Conservation (phyloP, 2,888 invertebrate genomes). For the Panorpa germanica region DNA sequence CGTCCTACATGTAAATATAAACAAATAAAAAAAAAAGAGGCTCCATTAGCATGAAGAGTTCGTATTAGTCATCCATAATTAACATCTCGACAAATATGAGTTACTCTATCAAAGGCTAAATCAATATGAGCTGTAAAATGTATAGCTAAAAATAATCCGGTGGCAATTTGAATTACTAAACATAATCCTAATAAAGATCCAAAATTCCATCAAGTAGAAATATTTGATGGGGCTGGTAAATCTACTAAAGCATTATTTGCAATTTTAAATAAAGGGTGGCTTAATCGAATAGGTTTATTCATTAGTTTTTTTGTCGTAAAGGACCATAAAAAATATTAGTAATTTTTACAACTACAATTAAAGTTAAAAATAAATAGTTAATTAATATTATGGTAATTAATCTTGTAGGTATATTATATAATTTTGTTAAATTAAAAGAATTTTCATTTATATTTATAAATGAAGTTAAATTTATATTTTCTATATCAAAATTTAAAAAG, state of each 20-base stretch:
- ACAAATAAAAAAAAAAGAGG: conserved; percentile 52
- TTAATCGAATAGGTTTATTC: conserved; percentile 27
- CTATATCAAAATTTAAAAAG: conserved; percentile 23
- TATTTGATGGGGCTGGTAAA: conserved; percentile 38
- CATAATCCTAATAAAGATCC: conserved; percentile 43
- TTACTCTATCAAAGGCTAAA: conserved; percentile 42
- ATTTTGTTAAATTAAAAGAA: conserved; percentile 29
- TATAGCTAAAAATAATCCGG: conserved; percentile 49
- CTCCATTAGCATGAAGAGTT: conserved; percentile 47
- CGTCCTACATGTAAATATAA: conserved; percentile 48
- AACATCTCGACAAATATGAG: conserved; percentile 50
- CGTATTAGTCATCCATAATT: conserved; percentile 49
- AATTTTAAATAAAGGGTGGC: conserved; percentile 32
- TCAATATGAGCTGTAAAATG: conserved; percentile 44
- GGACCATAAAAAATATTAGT: conserved; percentile 33
- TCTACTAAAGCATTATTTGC: conserved; percentile 36
- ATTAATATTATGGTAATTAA: conserved; percentile 31
- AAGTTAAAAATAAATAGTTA: conserved; percentile 36
- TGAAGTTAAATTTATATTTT: conserved; percentile 16
- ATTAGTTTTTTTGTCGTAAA: conserved; percentile 28
- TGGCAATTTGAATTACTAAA: conserved; percentile 42
- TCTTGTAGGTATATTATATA: conserved; percentile 31
- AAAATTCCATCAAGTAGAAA: conserved; percentile 47
- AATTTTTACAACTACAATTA: conserved; percentile 38
- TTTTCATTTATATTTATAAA: conserved; percentile 24